Base-by-base conservation (phyloP, 2,888 invertebrate genomes). In the Zygaena filipendulae region DNA sequence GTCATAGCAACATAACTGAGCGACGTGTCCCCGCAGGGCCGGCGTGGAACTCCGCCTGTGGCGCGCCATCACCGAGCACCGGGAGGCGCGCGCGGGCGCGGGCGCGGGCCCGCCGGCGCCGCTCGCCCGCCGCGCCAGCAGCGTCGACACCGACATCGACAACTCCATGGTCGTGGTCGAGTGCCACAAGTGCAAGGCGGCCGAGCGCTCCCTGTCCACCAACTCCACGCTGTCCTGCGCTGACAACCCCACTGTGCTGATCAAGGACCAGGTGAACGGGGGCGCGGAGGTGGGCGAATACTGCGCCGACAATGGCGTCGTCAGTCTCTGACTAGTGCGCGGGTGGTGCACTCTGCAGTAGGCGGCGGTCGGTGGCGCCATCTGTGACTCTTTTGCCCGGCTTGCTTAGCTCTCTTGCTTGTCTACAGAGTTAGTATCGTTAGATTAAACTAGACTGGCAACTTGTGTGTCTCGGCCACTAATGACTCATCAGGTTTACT, bases 21-120 rank as follows among this genome's bases (percentile, higher is more conserved):
- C n/a, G n/a, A n/a, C n/a, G n/a, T 25, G 9, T 14, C 12, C 23
- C 11, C 13, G 33, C 70, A 91, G 91, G 56, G 89, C 91, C 28
- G 95, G 95, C 21, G 83, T 91, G 12, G 91, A 94, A 56, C 84
- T 95, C 24, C 84, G 90, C 30, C 75, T 96, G 37, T 96, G 95
- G 95, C 86, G 88, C 36, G 89, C 91, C 0, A 86, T 96, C 29
- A 62, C 84, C 33, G 83, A 86, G 22, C 83, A 86, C 50, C 79
- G 88, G 0, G 37, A 66, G 1, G 61, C 59, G 31, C 36, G 51
- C 6, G 51, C 49, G 10, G 36, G 32, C 3, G 37, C 58, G 2
- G 43, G 51, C 24, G 54, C 56, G 13, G 43, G 69, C 2, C 4
- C 4, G 4, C 5, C 7, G 16, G 16, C 16, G 5, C 16, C 4